Percentiles rank a stretch among this genome's conserved stretches.
Conservation (phyloP, 2,113 vertebrate species). For the Triplophysa tibetana region DNA sequence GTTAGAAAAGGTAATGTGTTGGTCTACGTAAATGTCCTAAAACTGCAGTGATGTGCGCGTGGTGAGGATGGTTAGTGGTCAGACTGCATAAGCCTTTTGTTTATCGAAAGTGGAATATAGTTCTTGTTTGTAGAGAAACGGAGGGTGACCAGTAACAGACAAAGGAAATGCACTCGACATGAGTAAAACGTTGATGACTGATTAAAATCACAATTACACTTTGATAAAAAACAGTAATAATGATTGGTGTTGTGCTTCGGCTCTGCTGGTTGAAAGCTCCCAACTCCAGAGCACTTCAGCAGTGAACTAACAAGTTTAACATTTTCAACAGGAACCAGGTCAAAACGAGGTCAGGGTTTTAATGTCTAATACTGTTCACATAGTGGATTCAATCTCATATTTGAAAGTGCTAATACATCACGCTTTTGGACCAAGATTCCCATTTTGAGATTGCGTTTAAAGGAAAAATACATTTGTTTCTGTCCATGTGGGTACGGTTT, state of each 20-base stretch:
- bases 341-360: background rate
- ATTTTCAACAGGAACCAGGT: background rate
- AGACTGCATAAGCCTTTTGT: background rate
- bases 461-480: slow-evolving; percentile 13
- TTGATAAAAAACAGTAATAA: slow-evolving; percentile 16
- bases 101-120: background rate
- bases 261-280: background rate
- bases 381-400: background rate
- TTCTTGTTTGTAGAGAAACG: background rate
- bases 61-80: slow-evolving; percentile 17
- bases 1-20: slow-evolving; percentile 2
- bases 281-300: background rate
- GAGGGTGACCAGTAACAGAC: slow-evolving; percentile 13
- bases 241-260: background rate
- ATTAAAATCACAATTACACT: slow-evolving; percentile 1
- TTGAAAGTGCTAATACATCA: background rate
- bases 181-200: background rate
- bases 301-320: background rate
- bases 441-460: background rate
- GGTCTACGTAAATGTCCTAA: background rate
- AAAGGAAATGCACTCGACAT: slow-evolving; percentile 10
- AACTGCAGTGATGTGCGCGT: background rate
- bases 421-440: background rate
- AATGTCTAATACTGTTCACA: no score
- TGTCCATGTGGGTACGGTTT: slow-evolving; percentile 57